Percentiles rank a stretch among this genome's conserved stretches.
These are phyloP conservation scores for Limenitis camilla DNA, from an alignment of 2,888 invertebrate species.

Conservation along the genomic window DNA sequence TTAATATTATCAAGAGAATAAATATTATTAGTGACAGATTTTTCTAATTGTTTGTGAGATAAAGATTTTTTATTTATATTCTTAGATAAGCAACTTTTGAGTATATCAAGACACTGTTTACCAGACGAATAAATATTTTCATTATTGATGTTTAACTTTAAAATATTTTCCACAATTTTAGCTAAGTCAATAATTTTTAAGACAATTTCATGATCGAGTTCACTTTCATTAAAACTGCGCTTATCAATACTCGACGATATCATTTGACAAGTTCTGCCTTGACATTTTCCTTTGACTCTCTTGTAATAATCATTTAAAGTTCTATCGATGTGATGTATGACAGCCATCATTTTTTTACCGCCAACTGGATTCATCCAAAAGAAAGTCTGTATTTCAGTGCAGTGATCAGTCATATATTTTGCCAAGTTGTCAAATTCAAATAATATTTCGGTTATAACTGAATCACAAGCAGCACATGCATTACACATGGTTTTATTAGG, in stretches of 20 bases:
- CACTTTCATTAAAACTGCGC: constrained; percentile 25
- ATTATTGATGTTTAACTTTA: constrained; percentile 24
- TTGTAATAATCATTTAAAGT: constrained; percentile 50
- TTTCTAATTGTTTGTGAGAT: neutral
- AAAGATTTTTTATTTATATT: constrained; percentile 21
- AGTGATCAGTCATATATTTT: constrained; percentile 52
- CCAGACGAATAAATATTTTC: too few relatives aligned
- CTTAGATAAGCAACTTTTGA: constrained; percentile 27
- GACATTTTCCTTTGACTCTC: constrained; percentile 51
- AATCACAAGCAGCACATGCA: constrained; percentile 53
- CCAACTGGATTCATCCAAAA: constrained; percentile 57
- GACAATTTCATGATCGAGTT: constrained; percentile 10
- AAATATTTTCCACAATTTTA: constrained; percentile 31
- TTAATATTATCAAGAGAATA: constrained; percentile 52
- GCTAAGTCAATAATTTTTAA: constrained; percentile 26
- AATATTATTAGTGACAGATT: constrained; percentile 23
- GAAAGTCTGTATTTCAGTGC: constrained; percentile 58
- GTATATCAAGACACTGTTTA: constrained; percentile 24
- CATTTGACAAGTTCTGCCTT: constrained; percentile 45
- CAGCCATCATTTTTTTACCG: constrained; percentile 48
- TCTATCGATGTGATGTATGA: constrained; percentile 46
- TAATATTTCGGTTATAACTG: constrained; percentile 51
- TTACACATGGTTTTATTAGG: too few relatives aligned
- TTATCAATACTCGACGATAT: constrained; percentile 45
- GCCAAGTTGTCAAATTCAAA: constrained; percentile 54